Evolutionary conservation across 2,888 invertebrate species (phyloP).

Genomic region (Amphimallon solstitiale): DNA sequence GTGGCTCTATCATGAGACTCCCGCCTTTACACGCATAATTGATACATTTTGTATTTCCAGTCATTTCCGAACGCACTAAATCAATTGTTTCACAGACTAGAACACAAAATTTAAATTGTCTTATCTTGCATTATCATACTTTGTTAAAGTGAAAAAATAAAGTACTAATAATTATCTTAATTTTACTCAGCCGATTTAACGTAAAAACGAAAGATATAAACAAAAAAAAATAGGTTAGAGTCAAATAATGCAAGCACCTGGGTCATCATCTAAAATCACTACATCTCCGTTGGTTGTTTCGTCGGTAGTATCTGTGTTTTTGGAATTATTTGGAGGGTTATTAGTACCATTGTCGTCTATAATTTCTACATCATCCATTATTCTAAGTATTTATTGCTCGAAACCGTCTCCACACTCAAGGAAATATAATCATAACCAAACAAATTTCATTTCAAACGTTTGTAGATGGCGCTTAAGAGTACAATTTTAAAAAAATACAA

Average conservation of each 20-base stretch:
- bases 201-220: too few relatives aligned
- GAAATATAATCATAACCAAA: too few relatives aligned
- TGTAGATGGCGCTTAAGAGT: too few relatives aligned
- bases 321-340: background rate
- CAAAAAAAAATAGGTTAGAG: background rate
- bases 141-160: too few relatives aligned
- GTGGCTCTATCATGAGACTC: conserved; percentile 62
- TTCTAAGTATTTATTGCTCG: background rate
- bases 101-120: conserved; percentile 15
- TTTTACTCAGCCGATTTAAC: too few relatives aligned
- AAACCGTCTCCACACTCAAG: background rate
- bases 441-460: too few relatives aligned
- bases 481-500: too few relatives aligned
- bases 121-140: too few relatives aligned
- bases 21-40: conserved; percentile 68
- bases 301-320: background rate
- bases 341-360: conserved; percentile 30
- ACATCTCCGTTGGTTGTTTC: background rate
- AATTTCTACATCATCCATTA: conserved; percentile 23
- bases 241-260: conserved; percentile 18
- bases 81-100: conserved; percentile 55
- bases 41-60: conserved; percentile 63
- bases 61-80: conserved; percentile 49
- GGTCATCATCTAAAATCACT: conserved; percentile 51
- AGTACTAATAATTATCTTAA: too few relatives aligned